Conservation (phyloP, 53 echinoderm and acorn worm species). For the Echinarachnius parma region DNA sequence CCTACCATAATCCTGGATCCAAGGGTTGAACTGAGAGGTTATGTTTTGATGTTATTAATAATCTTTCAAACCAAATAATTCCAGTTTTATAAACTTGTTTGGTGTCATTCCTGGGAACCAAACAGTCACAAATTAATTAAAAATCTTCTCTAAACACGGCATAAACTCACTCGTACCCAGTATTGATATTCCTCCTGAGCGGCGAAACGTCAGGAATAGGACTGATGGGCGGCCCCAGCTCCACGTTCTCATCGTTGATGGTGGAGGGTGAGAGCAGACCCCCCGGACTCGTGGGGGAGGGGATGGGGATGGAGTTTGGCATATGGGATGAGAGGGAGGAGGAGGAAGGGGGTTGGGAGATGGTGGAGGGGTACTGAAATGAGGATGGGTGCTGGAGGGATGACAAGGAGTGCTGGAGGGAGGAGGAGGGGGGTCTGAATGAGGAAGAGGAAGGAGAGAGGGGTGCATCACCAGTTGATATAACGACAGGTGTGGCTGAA, state of each 20-base stretch:
- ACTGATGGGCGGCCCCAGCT: slow-evolving; percentile 32
- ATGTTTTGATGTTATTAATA: no score
- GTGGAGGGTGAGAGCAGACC: slow-evolving; percentile 15
- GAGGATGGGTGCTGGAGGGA: no score
- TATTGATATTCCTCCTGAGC: slow-evolving; percentile 9
- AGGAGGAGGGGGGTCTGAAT: not conserved
- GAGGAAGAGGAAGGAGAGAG: no score
- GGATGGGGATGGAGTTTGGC: slow-evolving; percentile 18
- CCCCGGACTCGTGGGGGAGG: slow-evolving; percentile 4
- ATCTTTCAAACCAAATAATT: no score
- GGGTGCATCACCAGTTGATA: slow-evolving; percentile 36
- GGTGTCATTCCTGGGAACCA: no score
- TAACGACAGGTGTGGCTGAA: slow-evolving; percentile 6
- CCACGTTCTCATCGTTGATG: slow-evolving; percentile 23
- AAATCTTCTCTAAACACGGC: no score
- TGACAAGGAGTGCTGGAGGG: slow-evolving; percentile 3
- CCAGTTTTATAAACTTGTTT: no score
- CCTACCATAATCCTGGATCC: no score
- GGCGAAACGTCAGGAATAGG: slow-evolving; percentile 37
- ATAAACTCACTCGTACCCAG: not conserved
- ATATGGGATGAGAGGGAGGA: no score
- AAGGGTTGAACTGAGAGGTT: no score
- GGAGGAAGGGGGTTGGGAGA: slow-evolving; percentile 4
- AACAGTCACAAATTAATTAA: no score
- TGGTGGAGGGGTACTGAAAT: not conserved